phyloP scores from a whole-genome alignment of 2,113 vertebrate species.

The Atractosteus spatula region DNA sequence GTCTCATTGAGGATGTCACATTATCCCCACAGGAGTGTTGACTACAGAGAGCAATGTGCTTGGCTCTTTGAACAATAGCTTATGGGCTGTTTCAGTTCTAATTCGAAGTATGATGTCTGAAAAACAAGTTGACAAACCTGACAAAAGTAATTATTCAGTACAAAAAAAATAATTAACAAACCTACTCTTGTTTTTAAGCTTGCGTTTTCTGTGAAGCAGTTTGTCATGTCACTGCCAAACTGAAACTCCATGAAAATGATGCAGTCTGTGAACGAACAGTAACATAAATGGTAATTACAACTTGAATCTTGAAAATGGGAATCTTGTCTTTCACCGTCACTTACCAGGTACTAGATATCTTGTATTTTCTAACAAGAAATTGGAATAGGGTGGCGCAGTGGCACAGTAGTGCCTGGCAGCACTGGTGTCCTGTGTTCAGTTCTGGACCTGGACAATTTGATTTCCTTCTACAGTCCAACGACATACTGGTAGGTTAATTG shows the following conservation, averaged over 20 bases:
- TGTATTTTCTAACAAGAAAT: constrained; percentile 6
- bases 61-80: too few species aligned
- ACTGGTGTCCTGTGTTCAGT: too few species aligned
- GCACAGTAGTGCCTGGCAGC: too few species aligned
- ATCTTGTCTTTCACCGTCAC: background rate
- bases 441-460: too few species aligned
- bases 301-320: background rate
- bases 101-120: too few species aligned
- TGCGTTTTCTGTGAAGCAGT: background rate
- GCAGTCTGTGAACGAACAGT: background rate
- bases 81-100: too few species aligned
- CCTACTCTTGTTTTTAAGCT: background rate
- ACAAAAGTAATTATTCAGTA: constrained; percentile 8
- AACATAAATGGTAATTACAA: background rate
- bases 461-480: too few species aligned
- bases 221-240: background rate
- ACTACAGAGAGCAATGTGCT: too few species aligned
- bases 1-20: too few species aligned
- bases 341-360: background rate
- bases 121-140: background rate
- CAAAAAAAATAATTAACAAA: background rate
- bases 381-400: background rate
- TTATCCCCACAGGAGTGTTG: too few species aligned
- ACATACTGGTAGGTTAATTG: too few species aligned
- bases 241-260: background rate